Evolutionary conservation across 2,888 invertebrate genomes (phyloP), one percentile per base, ranked within the genome.

Genomic region (Acleris literana): DNA sequence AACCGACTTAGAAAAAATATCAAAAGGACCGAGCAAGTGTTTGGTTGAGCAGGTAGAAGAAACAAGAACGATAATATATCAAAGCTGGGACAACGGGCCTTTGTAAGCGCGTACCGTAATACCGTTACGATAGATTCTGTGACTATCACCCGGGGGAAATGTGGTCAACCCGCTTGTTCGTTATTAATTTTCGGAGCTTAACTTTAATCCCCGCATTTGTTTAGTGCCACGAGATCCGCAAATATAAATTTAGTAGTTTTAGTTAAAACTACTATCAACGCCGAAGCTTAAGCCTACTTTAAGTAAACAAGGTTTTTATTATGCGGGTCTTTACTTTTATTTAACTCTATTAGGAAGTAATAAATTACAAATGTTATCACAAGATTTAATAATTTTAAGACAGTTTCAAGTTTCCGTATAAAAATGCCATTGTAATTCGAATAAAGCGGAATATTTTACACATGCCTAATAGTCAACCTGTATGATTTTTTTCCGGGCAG

Each of bases 41-140:
- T 84, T 81, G 81, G 79, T 81, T 78, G 73, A 75, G 84, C 90
- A 90, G 90, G 90, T 90, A 90, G 86, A 79, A 72, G 75, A 75
- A 74, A 76, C 76, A 33, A 53, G 66, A 54, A 53, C 53, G 44
- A 54, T 29, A 75, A 76, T 78, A 70, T 70, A 79, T 81, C 81
- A 77, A 77, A 78, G 72, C 71, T 69, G 78, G 82, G 78, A 79
- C 79, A 81, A 77, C 76, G 80, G 78, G 76, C 81, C 78, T 86
- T 88, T 87, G 84, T 85, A 70, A 72, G 71, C 75, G 73, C 62
- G 76, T 87, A 82, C 90, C 90, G 91, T 90, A 91, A 66, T 87
- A 82, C 91, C 90, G 91, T 90, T 91, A 66, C 62, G 46, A 62
- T 66, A 90, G 78, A 81, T 79, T 76, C 77, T 77, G 75, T 71